phyloP scores from a whole-genome alignment of 2,888 invertebrate genomes.

The Miltochrista miniata region DNA sequence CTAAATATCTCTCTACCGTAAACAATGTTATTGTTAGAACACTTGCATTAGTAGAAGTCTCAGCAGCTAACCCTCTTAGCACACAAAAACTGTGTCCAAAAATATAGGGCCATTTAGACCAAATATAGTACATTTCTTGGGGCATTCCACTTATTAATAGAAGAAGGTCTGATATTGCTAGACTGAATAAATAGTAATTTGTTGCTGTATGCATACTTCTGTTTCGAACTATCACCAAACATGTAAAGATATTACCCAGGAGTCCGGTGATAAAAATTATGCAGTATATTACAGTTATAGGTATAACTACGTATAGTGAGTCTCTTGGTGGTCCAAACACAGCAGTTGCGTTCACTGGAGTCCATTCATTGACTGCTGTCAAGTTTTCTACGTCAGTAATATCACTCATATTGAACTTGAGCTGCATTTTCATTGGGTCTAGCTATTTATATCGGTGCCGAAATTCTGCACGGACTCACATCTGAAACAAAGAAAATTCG shows the following conservation, averaged over 20 bases:
- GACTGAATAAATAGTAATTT: slow-evolving; percentile 92
- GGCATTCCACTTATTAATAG: slow-evolving; percentile 91
- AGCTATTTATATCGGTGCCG: not conserved
- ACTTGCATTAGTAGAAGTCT: slow-evolving; percentile 91
- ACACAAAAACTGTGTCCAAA: slow-evolving; percentile 92
- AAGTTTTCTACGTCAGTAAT: slow-evolving; percentile 17
- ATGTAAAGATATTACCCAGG: slow-evolving; percentile 92
- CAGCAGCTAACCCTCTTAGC: slow-evolving; percentile 89
- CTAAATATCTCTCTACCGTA: slow-evolving; percentile 89
- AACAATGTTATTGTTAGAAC: slow-evolving; percentile 92
- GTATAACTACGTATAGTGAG: slow-evolving; percentile 85
- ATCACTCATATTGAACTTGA: slow-evolving; percentile 17
- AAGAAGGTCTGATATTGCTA: slow-evolving; percentile 92
- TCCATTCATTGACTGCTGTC: slow-evolving; percentile 27
- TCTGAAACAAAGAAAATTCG: slow-evolving; percentile 23
- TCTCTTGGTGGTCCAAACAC: slow-evolving; percentile 79
- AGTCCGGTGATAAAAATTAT: slow-evolving; percentile 91
- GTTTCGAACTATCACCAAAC: slow-evolving; percentile 92
- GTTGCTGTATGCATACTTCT: slow-evolving; percentile 93
- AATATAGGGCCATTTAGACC: slow-evolving; percentile 90
- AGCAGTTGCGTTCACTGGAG: slow-evolving; percentile 52
- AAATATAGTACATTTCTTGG: slow-evolving; percentile 91
- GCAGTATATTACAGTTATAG: slow-evolving; percentile 89
- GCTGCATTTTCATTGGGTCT: not conserved
- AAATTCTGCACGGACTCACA: slow-evolving; percentile 2